Evolutionary conservation across 2,888 invertebrate genomes (phyloP), one percentile per base, ranked within the genome.

Genomic region (Cactoblastis cactorum): DNA sequence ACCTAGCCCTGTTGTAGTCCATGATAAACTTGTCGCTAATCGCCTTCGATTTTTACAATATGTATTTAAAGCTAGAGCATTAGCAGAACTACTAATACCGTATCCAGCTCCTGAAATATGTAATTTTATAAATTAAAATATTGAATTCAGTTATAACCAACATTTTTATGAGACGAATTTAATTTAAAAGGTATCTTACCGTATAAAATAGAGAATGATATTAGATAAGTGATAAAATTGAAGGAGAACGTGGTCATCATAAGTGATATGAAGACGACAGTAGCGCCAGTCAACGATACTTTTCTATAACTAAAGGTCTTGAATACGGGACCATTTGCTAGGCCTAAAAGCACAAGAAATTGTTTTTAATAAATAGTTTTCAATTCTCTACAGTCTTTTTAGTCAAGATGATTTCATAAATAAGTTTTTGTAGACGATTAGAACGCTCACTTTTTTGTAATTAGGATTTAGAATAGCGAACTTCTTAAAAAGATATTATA

Each of bases 1-100:
- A n/a, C 95, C 95, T 19, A 95, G 69, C 0, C 93, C 95, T 1
- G 94, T 94, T 0, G 92, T 91, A 0, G 94, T 93, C 91, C 94
- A 94, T 58, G 93, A 93, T 49, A 94, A 81, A 0, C 94, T 93
- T 0, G 94, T 93, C 0, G 95, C 95, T 35, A 93, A 81, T 68
- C 94, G 89, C 72, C 95, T 89, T 71, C 92, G 91, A 48, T 92
- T 88, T 70, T 92, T 93, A 85, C 95, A 95, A 72, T 93, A 95
- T 2, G 94, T 94, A 66, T 95, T 95, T 52, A 95, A 77, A 1
- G 94, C 94, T 56, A 95, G 73, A 9, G 93, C 92, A 62, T 93
- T 94, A 1, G 94, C 92, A 0, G 94, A 93, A 65, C 93, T 91
- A 34, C 92, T 91, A 43, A 94, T 90, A 6, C 94, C 94, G 55